A percentile compares a stretch with the other conserved stretches of the same genome.
phyloP scores from a whole-genome alignment of 1,140 invertebrate species.

The Eumeta japonica region DNA sequence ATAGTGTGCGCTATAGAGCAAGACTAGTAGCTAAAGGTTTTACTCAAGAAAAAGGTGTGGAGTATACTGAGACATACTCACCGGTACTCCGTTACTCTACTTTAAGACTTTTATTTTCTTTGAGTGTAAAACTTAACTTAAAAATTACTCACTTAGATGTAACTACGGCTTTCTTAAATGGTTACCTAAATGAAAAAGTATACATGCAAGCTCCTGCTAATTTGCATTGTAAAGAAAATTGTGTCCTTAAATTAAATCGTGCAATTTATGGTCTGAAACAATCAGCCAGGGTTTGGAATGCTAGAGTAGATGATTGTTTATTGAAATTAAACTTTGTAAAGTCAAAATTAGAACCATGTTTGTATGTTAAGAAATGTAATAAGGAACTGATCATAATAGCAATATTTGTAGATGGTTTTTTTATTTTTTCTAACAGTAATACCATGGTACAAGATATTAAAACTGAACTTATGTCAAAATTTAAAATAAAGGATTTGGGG shows the following conservation, averaged over 20 bases:
- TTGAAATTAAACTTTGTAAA: conserved; percentile 14
- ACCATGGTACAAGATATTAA: conserved; percentile 7
- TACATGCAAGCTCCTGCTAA: conserved; percentile 12
- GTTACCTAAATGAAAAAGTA: conserved; percentile 10
- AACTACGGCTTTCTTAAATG: conserved; percentile 16
- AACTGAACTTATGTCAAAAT: conserved; percentile 7
- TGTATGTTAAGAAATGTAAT: conserved; percentile 20
- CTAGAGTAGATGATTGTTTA: conserved; percentile 18
- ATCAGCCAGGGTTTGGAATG: conserved; percentile 14
- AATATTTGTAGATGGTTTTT: conserved; percentile 35
- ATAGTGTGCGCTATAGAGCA: conserved; percentile 12
- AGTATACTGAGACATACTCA: conserved; percentile 18
- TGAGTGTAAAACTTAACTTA: conserved; percentile 17
- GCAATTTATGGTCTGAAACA: conserved; percentile 15
- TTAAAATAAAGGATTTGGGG: no score
- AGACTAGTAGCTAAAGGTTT: conserved; percentile 16
- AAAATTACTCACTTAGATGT: conserved; percentile 18
- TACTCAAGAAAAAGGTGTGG: conserved; percentile 16
- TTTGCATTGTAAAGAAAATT: conserved; percentile 14
- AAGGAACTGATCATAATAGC: conserved; percentile 17
- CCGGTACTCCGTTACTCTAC: conserved; percentile 13
- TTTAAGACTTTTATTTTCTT: conserved; percentile 15
- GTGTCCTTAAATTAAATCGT: conserved; percentile 13
- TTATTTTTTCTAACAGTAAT: conserved; percentile 23
- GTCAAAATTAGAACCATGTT: conserved; percentile 25